These are phyloP conservation scores for Apolygus lucorum DNA, from an alignment of 1,140 invertebrate genomes.

Conservation along the genomic window DNA sequence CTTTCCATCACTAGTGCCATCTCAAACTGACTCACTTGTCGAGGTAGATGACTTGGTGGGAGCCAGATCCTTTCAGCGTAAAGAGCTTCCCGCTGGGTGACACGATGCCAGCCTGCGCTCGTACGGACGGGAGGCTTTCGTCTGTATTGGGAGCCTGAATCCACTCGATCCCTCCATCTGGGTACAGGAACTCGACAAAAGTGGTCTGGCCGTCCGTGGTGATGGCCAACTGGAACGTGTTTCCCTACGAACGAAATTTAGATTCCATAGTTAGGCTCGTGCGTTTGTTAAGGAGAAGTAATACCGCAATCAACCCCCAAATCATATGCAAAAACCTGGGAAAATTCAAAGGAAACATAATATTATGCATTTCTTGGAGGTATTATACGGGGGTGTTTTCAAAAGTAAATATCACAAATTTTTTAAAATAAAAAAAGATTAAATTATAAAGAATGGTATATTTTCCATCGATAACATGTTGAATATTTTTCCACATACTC, in stretches of 20 bases:
- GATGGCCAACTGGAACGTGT: constrained; percentile 75
- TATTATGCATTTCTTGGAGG: no score
- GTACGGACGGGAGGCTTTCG: constrained; percentile 65
- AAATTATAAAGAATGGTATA: no score
- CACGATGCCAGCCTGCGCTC: constrained; percentile 86
- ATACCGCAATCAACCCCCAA: no score
- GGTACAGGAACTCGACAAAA: constrained; percentile 78
- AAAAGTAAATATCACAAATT: no score
- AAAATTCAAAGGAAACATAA: no score
- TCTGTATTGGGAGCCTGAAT: constrained; percentile 60
- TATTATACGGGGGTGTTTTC: no score
- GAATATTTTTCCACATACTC: no score
- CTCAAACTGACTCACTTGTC: constrained; percentile 61
- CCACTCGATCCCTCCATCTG: constrained; percentile 83
- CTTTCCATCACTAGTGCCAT: no score
- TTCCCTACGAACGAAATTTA: constrained; percentile 42
- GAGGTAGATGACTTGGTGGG: constrained; percentile 67
- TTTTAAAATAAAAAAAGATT: no score
- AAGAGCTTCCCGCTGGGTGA: constrained; percentile 63
- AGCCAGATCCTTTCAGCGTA: constrained; percentile 72
- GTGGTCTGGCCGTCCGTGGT: constrained; percentile 71
- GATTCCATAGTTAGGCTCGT: constrained; percentile 22
- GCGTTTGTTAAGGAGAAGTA: no score
- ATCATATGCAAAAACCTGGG: no score
- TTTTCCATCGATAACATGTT: no score